Evolutionary conservation across 2,888 invertebrate genomes (phyloP), one percentile per base, ranked within the genome.

Genomic region (Trisateles emortualis): DNA sequence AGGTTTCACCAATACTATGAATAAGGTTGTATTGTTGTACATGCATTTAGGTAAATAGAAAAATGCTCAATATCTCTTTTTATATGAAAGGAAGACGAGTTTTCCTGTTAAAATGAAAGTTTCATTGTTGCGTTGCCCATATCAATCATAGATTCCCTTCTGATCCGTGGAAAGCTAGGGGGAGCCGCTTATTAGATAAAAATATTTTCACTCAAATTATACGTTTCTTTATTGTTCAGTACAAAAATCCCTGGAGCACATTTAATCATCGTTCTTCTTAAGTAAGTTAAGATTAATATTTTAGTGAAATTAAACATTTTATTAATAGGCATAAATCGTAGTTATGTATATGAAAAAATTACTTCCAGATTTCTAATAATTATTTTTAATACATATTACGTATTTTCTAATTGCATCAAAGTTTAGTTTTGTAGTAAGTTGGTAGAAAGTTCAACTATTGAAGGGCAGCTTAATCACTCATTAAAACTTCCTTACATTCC

Each of bases 151-250:
- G 24, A 36, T 49, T 11, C 33, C 33, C 32, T 26, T 19, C 33
- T 16, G 41, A 48, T 33, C 41, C 24, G 22, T 1, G 22, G 30
- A 26, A 47, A 40, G 48, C 33, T 41, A 33, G 24, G 41, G 32
- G 41, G 26, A 22, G 8, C 16, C 19, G 40, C 24, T 41, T 49
- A 49, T 49, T 49, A 49, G 49, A 49, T 49, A 49, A 41, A 49
- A 49, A 42, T 35, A 33, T 48, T 48, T 48, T 29, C 39, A 40
- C 40, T 33, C 32, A 35, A 17, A 36, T 29, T 49, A 36, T 29
- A 42, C 19, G 4, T 19, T 33, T 11, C 6, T 33, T 33, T 41
- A n/a, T 29, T 29, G 17, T 11, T 17, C 11, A 19, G 10, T 14
- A 26, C 14, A 24, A 14, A 17, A 11, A 29, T 42, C 17, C 29